Base-by-base conservation (phyloP, 2,113 vertebrate species). In the Anthoscopus minutus region DNA sequence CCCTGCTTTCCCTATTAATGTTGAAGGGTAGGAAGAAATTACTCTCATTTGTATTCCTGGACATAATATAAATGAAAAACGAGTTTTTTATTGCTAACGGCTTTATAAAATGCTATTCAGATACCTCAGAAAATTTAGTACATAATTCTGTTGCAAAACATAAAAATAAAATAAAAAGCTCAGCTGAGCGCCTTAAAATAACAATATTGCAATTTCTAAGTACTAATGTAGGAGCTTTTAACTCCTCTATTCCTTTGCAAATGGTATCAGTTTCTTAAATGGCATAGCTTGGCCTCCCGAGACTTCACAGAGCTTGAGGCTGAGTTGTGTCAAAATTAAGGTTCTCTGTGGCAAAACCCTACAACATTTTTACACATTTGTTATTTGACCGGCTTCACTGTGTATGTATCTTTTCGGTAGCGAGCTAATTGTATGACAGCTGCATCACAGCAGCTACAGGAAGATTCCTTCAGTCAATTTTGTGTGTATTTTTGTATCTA, bases 21-120 rank as follows among this genome's bases (percentile, higher is more conserved):
- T 80, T 91, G 91, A 94, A 90, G 24, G 22, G 50, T 76, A 70
- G 66, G 50, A 85, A 80, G 81, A 95, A 89, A 91, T 92, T 82
- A 80, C 24, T 25, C 47, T 94, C 31, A 80, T 94, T 91, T 96
- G 54, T 95, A 89, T 94, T 94, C 66, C 54, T 88, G 93, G 91
- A 82, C 70, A 51, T 77, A 85, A 80, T 77, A 82, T 51, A 95
- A 82, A 82, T 85, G 87, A 85, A 91, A 94, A 92, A 92, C 73
- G 17, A 82, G 47, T 76, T 58, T 91, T 93, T 87, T 94, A 70
- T 80, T 80, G 58, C 28, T 91, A 92, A 92, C 76, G 48, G 45
- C 69, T 95, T 92, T 94, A 72, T 87, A 78, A 93, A 97, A 94
- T 57, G 31, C n/a, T 85, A 10, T 87, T 89, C 37, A 50, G 40